Evolutionary conservation across 1,140 invertebrate species (phyloP), one percentile per base, ranked within the genome.

Genomic region (Carcinoscorpius rotundicauda): DNA sequence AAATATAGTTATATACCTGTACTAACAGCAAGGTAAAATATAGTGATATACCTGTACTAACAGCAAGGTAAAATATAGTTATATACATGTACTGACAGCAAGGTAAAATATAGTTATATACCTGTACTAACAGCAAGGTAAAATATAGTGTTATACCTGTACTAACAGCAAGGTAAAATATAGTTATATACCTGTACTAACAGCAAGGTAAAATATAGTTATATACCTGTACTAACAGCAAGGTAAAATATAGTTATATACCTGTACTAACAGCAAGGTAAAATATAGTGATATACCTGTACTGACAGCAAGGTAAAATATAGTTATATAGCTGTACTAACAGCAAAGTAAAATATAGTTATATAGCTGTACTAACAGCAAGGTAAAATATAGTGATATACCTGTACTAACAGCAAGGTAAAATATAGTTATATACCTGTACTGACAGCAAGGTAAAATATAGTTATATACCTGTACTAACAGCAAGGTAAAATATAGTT

Each of bases 1-100:
- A 71, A 72, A 50, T 65, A 72, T 29, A 29, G 29, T 29, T 29
- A 29, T 29, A 29, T 2, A 29, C 2, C 29, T 29, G 29, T 29
- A n/a, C 79, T 58, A 70, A 73, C 48, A 74, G 74, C 71, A 73
- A 77, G 69, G 78, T 78, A 70, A 71, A 72, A 50, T 65, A 72
- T 29, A 29, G 29, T 29, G 0, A 29, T 29, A 29, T 2, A 29
- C 2, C 29, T 29, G 29, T 29, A n/a, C 79, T 58, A 70, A 73
- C 48, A 74, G 74, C 71, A 73, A 77, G 69, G 78, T 78, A 70
- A 71, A 72, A 50, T 65, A 72, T 29, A 29, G 29, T 29, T 29
- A 29, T 29, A 29, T 2, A 29, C 2, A 0, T 29, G 29, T 29
- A n/a, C 79, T 58, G 69, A 73, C 48, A 74, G 74, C 71, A 73